Evolutionary conservation across 2,888 invertebrate genomes (phyloP).

Genomic region (Seira ritae): DNA sequence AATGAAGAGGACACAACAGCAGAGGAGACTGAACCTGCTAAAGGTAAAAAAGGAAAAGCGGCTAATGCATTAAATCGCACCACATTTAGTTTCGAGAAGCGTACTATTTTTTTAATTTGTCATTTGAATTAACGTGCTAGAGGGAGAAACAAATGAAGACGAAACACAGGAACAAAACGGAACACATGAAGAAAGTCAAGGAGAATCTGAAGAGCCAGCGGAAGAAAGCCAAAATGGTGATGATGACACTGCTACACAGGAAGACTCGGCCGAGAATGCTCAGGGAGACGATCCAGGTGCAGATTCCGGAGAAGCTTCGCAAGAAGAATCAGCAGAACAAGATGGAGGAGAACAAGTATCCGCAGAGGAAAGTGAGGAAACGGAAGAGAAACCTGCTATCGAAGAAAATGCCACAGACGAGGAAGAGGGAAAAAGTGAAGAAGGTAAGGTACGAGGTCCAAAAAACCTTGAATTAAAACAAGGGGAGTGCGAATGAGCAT

Average conservation of each 20-base stretch:
- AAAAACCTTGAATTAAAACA: constrained; percentile 57
- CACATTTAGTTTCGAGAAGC: too few species aligned
- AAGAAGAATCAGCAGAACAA: constrained; percentile 43
- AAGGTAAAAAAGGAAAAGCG: too few species aligned
- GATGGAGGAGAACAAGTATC: constrained; percentile 25
- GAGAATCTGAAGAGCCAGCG: constrained; percentile 21
- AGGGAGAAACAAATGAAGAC: constrained; percentile 55
- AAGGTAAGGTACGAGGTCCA: constrained; percentile 72
- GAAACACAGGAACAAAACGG: constrained; percentile 69
- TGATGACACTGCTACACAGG: constrained; percentile 70
- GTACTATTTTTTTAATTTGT: too few species aligned
- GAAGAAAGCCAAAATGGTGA: constrained; percentile 73
- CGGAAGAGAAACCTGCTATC: constrained; percentile 68
- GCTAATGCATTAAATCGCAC: too few species aligned
- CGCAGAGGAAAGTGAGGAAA: constrained; percentile 66
- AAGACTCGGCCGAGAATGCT: constrained; percentile 41
- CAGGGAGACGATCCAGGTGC: constrained; percentile 22
- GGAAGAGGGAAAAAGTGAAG: constrained; percentile 64
- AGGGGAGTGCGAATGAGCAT: constrained; percentile 12
- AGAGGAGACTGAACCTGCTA: background rate
- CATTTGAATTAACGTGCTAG: too few species aligned
- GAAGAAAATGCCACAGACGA: constrained; percentile 63
- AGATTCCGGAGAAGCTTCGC: constrained; percentile 69
- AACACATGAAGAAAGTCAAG: constrained; percentile 35
- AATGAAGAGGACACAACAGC: constrained; percentile 70